phyloP scores from a whole-genome alignment of 2,797 vertebrate genomes.

The Tinamus major region DNA sequence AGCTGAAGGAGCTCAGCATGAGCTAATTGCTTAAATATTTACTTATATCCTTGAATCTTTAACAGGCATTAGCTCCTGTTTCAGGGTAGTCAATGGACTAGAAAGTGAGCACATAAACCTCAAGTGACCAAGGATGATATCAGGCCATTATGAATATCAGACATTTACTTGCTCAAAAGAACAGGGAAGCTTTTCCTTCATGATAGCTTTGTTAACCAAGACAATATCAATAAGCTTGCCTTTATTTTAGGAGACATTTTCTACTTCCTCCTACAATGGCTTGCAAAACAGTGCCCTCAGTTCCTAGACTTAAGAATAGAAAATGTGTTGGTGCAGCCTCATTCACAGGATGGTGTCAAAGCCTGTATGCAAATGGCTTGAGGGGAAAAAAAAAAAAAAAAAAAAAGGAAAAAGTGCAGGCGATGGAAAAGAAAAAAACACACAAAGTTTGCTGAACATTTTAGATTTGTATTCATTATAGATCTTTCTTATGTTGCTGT shows the following conservation, averaged over 20 bases:
- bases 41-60: background rate
- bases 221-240: background rate
- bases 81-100: background rate
- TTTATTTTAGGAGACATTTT: background rate
- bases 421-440: background rate
- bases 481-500: background rate
- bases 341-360: background rate
- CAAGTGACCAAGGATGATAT: background rate
- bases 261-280: background rate
- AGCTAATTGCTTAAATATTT: background rate
- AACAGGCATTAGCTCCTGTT: background rate
- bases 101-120: background rate
- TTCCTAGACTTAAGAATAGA: background rate
- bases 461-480: background rate
- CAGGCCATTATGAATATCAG: background rate
- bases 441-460: background rate
- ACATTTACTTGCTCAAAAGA: background rate
- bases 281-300: background rate
- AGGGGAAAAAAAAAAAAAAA: too few relatives aligned
- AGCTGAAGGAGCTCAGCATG: background rate
- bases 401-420: background rate
- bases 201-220: background rate
- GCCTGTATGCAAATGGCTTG: background rate
- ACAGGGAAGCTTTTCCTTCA: background rate
- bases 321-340: background rate